Conservation (phyloP, 2,888 invertebrate species). For the Nesidiocoris tenuis region DNA sequence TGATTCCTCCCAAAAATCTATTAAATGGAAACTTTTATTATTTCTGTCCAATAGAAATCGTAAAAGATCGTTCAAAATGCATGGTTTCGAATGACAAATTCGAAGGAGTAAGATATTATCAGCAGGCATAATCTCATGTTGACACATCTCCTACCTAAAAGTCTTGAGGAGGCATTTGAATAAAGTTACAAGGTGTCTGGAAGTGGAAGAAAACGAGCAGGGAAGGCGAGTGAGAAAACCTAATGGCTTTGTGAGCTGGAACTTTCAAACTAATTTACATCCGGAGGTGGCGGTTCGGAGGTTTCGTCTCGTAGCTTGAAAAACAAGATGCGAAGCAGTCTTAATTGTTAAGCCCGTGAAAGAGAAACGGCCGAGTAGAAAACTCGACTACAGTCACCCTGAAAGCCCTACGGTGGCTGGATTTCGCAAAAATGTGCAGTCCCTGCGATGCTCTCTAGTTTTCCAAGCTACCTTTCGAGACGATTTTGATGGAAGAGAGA, state of each 20-base stretch:
- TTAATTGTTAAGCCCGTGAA: slow-evolving; percentile 35
- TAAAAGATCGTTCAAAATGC: no score
- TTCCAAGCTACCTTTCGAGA: no score
- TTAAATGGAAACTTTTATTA: no score
- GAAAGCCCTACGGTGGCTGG: no score
- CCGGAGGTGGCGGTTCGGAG: slow-evolving; percentile 20
- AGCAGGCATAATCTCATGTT: slow-evolving; percentile 36
- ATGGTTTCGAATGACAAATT: slow-evolving; percentile 25
- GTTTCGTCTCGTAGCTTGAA: slow-evolving; percentile 19
- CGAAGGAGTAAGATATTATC: slow-evolving; percentile 23
- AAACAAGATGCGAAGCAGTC: slow-evolving; percentile 41
- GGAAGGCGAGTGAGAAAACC: slow-evolving; percentile 31
- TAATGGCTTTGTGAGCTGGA: slow-evolving; percentile 41
- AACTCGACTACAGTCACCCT: not conserved
- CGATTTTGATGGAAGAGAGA: no score
- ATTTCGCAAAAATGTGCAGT: no score
- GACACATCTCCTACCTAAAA: slow-evolving; percentile 34
- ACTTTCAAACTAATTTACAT: slow-evolving; percentile 42
- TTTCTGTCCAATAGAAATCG: no score
- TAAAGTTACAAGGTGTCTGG: slow-evolving; percentile 41
- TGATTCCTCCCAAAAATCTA: no score
- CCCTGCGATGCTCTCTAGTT: no score
- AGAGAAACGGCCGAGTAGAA: slow-evolving; percentile 27
- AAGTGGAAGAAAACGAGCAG: slow-evolving; percentile 8
- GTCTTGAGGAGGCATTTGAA: slow-evolving; percentile 23